Base-by-base conservation (phyloP, 2,888 invertebrate genomes). In the Tinea pellionella region DNA sequence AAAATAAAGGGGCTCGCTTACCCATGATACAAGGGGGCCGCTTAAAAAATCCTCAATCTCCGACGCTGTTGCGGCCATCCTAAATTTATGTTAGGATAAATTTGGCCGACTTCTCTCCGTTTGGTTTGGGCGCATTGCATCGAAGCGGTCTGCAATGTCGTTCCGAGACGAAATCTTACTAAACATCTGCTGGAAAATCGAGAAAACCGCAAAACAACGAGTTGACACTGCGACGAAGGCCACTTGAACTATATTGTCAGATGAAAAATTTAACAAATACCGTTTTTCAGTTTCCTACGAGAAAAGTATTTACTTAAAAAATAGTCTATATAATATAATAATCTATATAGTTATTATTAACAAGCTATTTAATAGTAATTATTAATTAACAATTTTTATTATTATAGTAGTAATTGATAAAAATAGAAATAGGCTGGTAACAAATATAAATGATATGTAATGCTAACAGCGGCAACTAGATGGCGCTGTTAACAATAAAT, bases 11-110 rank as follows among this genome's bases (percentile, higher is more conserved):
- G 53, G 53, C 53, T 53, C 24, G 89, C 91, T 90, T 89, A 95
- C 95, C 95, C 95, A 96, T 78, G 93, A 92, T 70, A 95, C 93
- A 67, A 96, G 89, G 72, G 95, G 94, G 72, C 94, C 94, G 75
- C 91, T 90, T 77, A 95, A 89, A 81, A 95, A 93, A 75, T 95
- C 94, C 75, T 95, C 94, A 69, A 95, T 92, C 86, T 94, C 94
- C 69, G 90, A 88, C 71, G 91, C 89, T 74, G 92, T 88, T 69
- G 91, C 90, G 68, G 89, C 88, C 89, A 89, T 89, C 75, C 77
- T 89, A 73, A 71, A 69, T 73, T 70, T 72, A 67, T 69, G 78
- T 80, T 85, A 82, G 66, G 79, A 76, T 72, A 71, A 75, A 72
- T 69, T 73, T 68, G 75, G 71, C 69, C 72, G 74, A 70, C 68